These are phyloP conservation scores for Heterotilapia buettikoferi DNA, from an alignment of 2,113 vertebrate genomes.

Conservation along the genomic window DNA sequence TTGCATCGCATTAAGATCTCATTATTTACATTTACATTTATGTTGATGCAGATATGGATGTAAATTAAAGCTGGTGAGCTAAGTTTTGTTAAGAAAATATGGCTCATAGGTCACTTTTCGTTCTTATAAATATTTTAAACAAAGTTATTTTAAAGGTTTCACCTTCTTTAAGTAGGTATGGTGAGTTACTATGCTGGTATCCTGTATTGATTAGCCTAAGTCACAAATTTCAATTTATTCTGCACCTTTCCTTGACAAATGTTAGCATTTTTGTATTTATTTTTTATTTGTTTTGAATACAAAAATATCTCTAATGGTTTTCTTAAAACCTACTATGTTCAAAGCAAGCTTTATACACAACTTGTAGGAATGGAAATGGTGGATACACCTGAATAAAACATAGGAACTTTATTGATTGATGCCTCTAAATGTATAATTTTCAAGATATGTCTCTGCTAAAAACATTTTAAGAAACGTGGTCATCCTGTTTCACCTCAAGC, in stretches of 20 bases:
- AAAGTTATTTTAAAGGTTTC: not conserved
- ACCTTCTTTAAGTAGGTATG: not conserved
- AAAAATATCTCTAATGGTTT: conserved; percentile 3
- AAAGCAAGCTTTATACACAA: not conserved
- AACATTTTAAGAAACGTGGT: not conserved
- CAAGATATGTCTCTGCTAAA: not conserved
- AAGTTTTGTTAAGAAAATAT: not conserved
- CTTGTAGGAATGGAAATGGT: not conserved
- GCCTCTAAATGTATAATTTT: not conserved
- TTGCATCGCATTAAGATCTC: not conserved
- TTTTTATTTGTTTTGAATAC: not conserved
- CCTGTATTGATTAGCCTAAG: not conserved
- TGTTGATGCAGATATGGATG: not conserved
- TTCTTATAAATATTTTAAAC: not conserved
- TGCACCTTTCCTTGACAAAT: not conserved
- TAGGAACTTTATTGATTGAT: not conserved
- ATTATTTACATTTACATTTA: not conserved
- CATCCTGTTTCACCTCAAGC: not conserved
- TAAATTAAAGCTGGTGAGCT: not conserved
- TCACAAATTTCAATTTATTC: not conserved
- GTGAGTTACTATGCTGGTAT: not conserved
- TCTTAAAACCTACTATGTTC: not conserved
- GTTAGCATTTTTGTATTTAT: not conserved
- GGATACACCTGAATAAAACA: not conserved
- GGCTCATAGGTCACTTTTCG: not conserved